phyloP scores from a whole-genome alignment of 2,888 invertebrate species.

The Hemithea aestivaria region DNA sequence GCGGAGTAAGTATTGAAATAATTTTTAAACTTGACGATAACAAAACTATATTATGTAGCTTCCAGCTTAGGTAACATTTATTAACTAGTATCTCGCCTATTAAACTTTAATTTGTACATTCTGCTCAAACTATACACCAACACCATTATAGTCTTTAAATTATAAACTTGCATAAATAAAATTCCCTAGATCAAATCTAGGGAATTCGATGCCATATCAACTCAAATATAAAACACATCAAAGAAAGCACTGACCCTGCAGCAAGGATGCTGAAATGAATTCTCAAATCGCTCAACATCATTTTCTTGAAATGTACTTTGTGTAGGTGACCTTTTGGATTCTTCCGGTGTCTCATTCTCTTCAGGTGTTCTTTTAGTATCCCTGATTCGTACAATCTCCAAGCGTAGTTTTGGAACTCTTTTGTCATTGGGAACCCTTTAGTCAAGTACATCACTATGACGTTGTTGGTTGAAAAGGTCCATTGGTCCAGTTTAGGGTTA shows the following conservation, averaged over 20 bases:
- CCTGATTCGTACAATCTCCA: slow-evolving; percentile 46
- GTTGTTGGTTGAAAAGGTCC: slow-evolving; percentile 33
- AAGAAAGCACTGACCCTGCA: slow-evolving; percentile 37
- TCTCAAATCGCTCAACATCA: slow-evolving; percentile 36
- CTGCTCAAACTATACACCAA: too few relatives aligned
- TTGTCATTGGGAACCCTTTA: slow-evolving; percentile 43
- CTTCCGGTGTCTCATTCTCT: slow-evolving; percentile 28
- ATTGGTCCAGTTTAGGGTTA: slow-evolving; percentile 36
- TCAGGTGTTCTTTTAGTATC: slow-evolving; percentile 35
- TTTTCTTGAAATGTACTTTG: slow-evolving; percentile 25
- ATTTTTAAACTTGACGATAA: too few relatives aligned
- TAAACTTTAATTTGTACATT: too few relatives aligned
- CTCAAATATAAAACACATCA: slow-evolving; percentile 42
- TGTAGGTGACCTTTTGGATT: slow-evolving; percentile 3
- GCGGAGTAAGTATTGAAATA: slow-evolving; percentile 67
- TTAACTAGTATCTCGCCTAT: too few relatives aligned
- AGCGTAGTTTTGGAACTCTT: slow-evolving; percentile 38
- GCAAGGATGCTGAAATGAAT: slow-evolving; percentile 41
- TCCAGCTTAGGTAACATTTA: too few relatives aligned
- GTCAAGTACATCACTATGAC: slow-evolving; percentile 38
- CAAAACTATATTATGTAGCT: too few relatives aligned
- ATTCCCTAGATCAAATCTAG: too few relatives aligned
- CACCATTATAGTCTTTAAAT: too few relatives aligned
- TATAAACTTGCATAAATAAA: too few relatives aligned
- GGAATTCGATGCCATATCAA: slow-evolving; percentile 22